Conservation (phyloP, 2,797 vertebrate species). For the Sylvia borin region DNA sequence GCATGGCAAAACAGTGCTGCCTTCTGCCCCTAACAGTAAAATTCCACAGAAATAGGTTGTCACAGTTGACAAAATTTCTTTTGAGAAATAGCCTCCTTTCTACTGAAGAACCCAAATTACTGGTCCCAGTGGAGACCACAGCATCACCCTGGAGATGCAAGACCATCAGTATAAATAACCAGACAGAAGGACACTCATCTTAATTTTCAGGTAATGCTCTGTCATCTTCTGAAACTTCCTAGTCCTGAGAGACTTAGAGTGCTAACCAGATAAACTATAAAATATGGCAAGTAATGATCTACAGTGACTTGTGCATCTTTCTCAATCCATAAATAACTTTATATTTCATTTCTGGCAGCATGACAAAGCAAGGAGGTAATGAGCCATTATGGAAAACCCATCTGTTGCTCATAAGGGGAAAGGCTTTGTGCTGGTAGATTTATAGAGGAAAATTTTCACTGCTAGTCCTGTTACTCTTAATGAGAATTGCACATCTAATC, state of each 20-base stretch:
- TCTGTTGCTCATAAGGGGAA: conserved; percentile 79
- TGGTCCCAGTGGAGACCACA: conserved; percentile 36
- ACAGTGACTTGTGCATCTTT: conserved; percentile 75
- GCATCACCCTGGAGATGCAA: conserved; percentile 46
- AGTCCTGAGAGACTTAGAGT: conserved; percentile 58
- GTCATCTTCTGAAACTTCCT: conserved; percentile 68
- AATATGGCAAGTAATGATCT: conserved; percentile 68
- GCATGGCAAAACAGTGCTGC: neutral
- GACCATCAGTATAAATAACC: conserved; percentile 57
- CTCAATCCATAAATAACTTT: conserved; percentile 79
- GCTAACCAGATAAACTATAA: conserved; percentile 75
- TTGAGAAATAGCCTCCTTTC: conserved; percentile 64
- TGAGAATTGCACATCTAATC: conserved; percentile 74
- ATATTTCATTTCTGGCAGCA: conserved; percentile 77
- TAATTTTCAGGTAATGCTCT: conserved; percentile 59
- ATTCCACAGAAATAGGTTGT: conserved; percentile 56
- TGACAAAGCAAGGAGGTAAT: conserved; percentile 76
- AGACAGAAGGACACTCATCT: conserved; percentile 68
- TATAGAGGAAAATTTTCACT: conserved; percentile 68
- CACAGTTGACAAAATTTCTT: conserved; percentile 52
- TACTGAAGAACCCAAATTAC: conserved; percentile 64
- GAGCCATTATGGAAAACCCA: conserved; percentile 80
- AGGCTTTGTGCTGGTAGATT: conserved; percentile 59
- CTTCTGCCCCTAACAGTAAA: conserved; percentile 9
- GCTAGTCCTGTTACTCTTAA: conserved; percentile 67